Percentiles rank a stretch among this genome's conserved stretches.
phyloP scores from a whole-genome alignment of 2,888 invertebrate genomes.

The Drosophila birchii region DNA sequence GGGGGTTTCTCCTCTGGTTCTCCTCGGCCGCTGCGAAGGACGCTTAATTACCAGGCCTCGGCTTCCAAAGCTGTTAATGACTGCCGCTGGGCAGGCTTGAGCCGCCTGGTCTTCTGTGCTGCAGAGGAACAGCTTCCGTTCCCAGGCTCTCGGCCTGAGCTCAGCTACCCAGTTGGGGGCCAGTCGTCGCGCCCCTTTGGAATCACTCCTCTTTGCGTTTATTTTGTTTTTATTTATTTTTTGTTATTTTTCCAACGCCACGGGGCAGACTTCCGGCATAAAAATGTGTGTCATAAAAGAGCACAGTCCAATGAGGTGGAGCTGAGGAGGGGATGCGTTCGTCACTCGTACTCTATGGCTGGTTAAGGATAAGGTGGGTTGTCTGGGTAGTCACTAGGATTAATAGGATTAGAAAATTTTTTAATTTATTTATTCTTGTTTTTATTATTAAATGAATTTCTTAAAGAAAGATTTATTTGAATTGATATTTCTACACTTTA shows the following conservation, averaged over 20 bases:
- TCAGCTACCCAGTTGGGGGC: constrained; percentile 35
- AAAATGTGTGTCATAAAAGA: constrained; percentile 70
- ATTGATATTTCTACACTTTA: too few relatives aligned
- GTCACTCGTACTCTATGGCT: constrained; percentile 6
- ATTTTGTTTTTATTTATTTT: background rate
- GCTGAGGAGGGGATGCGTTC: constrained; percentile 11
- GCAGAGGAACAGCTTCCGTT: constrained; percentile 71
- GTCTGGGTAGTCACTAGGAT: background rate
- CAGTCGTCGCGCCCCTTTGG: constrained; percentile 10
- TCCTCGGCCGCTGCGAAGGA: constrained; percentile 19
- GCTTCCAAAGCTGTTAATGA: constrained; percentile 64
- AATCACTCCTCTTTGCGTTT: constrained; percentile 3
- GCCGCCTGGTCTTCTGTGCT: constrained; percentile 18
- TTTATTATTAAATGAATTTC: background rate
- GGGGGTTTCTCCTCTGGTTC: background rate
- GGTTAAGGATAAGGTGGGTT: background rate
- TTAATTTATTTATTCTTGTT: background rate
- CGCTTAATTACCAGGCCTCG: constrained; percentile 59
- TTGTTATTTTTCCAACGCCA: constrained; percentile 39
- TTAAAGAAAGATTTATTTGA: background rate
- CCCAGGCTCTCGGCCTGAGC: constrained; percentile 57
- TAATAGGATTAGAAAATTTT: too few relatives aligned
- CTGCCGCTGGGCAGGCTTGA: constrained; percentile 49
- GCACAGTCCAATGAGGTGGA: background rate
- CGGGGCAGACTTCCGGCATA: constrained; percentile 73